Conservation (phyloP, 2,113 vertebrate genomes). For the Anhinga anhinga region DNA sequence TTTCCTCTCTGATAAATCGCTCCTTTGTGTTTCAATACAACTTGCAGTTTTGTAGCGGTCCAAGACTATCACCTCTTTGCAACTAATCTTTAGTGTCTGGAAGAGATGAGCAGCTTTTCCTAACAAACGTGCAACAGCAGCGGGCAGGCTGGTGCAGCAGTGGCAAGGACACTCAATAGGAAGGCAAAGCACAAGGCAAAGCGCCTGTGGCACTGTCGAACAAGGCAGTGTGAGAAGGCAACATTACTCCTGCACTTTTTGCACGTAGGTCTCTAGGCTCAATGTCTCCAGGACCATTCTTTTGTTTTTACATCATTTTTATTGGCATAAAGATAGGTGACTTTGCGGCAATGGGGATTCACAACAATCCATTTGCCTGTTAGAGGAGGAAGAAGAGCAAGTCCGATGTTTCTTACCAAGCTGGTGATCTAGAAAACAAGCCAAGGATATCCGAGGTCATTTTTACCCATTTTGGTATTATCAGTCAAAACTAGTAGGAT, state of each 20-base stretch:
- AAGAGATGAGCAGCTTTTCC: neutral
- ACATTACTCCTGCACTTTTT: neutral
- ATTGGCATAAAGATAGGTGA: no score
- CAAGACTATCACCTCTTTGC: neutral
- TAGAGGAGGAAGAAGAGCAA: neutral
- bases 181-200: neutral
- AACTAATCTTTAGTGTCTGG: neutral
- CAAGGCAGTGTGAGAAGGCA: no score
- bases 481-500: neutral
- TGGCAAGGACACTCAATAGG: neutral
- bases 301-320: neutral
- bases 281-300: no score
- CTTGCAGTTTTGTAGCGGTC: neutral
- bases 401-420: neutral
- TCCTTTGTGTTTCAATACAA: neutral
- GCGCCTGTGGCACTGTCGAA: fast-evolving
- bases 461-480: neutral
- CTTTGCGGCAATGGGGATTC: neutral
- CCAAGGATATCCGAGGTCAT: neutral
- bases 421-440: no score
- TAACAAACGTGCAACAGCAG: neutral
- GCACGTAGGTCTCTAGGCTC: neutral
- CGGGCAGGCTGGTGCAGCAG: neutral
- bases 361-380: neutral
- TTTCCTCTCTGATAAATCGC: neutral